Evolutionary conservation across 2,113 vertebrate species (phyloP).

Genomic region (Anseranas semipalmata): DNA sequence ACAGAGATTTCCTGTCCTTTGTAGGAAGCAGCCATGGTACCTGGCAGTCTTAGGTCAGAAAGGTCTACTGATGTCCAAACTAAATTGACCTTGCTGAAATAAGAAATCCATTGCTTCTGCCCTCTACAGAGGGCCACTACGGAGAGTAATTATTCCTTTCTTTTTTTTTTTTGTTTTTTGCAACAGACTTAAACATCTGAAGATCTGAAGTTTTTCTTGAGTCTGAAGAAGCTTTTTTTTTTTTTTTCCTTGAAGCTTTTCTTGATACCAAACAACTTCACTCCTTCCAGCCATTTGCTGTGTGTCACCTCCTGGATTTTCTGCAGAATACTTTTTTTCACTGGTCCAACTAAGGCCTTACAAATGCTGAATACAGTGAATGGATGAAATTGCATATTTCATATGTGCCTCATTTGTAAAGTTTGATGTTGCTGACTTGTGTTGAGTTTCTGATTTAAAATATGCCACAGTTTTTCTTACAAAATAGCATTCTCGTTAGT

Average conservation of each 20-base stretch:
- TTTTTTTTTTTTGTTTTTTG: background rate
- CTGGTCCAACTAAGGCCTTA: background rate
- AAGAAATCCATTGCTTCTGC: background rate
- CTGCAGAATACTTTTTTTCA: background rate
- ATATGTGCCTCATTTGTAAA: conserved; percentile 6
- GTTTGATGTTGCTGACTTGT: background rate
- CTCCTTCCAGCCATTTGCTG: background rate
- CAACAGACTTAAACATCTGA: background rate
- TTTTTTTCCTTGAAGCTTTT: background rate
- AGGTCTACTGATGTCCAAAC: background rate
- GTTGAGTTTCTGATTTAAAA: conserved; percentile 21
- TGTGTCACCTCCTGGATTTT: background rate
- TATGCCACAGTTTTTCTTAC: background rate
- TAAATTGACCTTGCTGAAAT: background rate
- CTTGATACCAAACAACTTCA: background rate
- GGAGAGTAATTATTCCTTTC: background rate
- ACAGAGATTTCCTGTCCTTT: background rate
- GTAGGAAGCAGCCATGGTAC: background rate
- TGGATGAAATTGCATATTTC: background rate
- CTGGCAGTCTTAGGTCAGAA: background rate
- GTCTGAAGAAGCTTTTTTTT: background rate
- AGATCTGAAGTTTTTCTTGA: background rate
- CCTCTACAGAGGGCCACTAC: background rate
- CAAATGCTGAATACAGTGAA: background rate
- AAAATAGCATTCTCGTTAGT: background rate